phyloP scores from a whole-genome alignment of 37 sponge, comb jelly and placozoan genomes.

The Diacarnus erythraeanus region DNA sequence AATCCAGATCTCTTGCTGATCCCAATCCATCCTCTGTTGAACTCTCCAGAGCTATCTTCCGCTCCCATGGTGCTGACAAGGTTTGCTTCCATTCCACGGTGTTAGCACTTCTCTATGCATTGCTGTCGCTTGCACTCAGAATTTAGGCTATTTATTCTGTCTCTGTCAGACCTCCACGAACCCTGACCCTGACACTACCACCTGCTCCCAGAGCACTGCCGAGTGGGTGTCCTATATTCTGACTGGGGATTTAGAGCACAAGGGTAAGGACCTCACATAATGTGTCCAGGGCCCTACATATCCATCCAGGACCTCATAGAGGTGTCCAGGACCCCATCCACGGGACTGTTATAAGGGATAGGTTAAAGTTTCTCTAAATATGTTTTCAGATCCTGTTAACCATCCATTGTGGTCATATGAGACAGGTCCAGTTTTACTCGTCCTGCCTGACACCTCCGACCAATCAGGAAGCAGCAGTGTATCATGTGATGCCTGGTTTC shows the following conservation, averaged over 20 bases:
- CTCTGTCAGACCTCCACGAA: constrained; percentile 18
- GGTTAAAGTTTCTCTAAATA: not conserved
- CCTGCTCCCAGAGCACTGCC: constrained; percentile 1
- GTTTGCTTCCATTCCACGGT: not conserved
- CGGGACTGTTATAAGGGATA: too few species aligned
- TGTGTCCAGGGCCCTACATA: too few species aligned
- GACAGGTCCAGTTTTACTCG: constrained; percentile 34
- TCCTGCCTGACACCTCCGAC: not conserved
- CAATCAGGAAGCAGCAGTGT: not conserved
- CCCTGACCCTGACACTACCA: not conserved
- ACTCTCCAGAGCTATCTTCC: not conserved
- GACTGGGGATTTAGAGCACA: not conserved
- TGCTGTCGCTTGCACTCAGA: not conserved
- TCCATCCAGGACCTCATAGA: too few species aligned
- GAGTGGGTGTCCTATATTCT: constrained; percentile 19
- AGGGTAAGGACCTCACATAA: not conserved
- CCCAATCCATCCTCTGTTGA: not conserved
- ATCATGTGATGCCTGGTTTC: constrained; percentile 62
- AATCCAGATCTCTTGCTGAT: not conserved
- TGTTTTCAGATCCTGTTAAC: too few species aligned
- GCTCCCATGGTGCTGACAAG: not conserved
- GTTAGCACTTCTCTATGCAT: not conserved
- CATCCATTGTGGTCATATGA: constrained; percentile 25
- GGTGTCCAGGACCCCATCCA: too few species aligned
- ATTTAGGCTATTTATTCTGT: constrained; percentile 14